Percentiles rank a stretch among this genome's conserved stretches.
Conservation (phyloP, 2,888 invertebrate species). For the Drosophila barbarae region DNA sequence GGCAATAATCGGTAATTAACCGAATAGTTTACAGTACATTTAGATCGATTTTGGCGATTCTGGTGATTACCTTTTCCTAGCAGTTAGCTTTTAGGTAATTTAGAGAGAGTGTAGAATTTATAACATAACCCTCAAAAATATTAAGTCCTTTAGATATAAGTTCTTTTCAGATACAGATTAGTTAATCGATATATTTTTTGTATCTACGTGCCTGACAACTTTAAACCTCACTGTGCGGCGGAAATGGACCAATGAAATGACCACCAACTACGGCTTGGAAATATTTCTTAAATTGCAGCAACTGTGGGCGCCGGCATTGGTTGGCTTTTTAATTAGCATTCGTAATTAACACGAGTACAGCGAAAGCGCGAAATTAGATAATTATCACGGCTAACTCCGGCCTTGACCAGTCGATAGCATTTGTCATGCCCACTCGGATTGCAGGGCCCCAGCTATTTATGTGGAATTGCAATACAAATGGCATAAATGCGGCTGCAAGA, state of each 20-base stretch:
- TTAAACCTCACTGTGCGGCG: neutral
- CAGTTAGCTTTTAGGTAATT: too few relatives aligned
- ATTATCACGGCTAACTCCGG: constrained; percentile 25
- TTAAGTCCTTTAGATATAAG: neutral
- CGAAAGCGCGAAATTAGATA: constrained; percentile 39
- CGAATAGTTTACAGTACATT: too few relatives aligned
- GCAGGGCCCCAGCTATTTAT: constrained; percentile 5
- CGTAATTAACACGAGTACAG: constrained; percentile 53
- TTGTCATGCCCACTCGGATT: constrained; percentile 8
- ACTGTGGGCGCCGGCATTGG: constrained; percentile 52
- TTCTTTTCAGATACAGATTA: neutral
- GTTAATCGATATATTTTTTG: neutral
- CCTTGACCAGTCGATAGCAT: constrained; percentile 21
- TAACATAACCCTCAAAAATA: neutral
- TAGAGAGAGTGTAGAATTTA: neutral
- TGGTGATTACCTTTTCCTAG: too few relatives aligned
- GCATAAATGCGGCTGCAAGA: constrained; percentile 46
- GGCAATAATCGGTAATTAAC: neutral
- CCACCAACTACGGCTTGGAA: neutral
- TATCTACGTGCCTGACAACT: neutral
- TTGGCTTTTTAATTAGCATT: constrained; percentile 57
- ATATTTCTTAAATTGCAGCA: constrained; percentile 18
- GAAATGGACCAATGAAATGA: neutral
- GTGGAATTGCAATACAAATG: constrained; percentile 30
- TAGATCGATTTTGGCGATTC: neutral